Evolutionary conservation across 2,797 vertebrate genomes (phyloP).

Genomic region (Pseudocheirus occidentalis): DNA sequence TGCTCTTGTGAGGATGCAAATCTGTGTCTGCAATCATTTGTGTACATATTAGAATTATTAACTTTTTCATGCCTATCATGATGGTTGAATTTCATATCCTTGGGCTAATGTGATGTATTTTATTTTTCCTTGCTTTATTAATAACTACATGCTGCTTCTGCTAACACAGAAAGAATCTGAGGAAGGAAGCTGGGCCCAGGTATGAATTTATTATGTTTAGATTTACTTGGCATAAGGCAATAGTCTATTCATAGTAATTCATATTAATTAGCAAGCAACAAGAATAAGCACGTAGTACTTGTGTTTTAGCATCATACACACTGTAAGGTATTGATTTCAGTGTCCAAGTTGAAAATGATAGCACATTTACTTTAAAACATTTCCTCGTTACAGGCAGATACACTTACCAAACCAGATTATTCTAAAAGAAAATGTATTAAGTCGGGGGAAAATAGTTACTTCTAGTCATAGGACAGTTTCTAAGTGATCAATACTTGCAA

Average conservation of each 20-base stretch:
- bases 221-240: neutral
- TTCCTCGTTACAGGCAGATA: neutral
- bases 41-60: conserved; percentile 33
- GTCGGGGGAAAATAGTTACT: neutral
- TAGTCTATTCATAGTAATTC: conserved; percentile 5
- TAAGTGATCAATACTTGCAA: neutral
- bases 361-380: neutral
- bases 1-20: neutral
- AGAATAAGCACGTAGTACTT: neutral
- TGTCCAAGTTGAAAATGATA: neutral
- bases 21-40: conserved; percentile 11
- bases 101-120: conserved; percentile 66
- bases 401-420: neutral
- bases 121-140: conserved; percentile 79
- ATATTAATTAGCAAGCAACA: neutral
- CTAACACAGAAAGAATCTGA: conserved; percentile 93
- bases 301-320: neutral
- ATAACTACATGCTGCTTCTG: conserved; percentile 73
- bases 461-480: neutral
- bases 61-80: conserved; percentile 34
- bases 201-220: conserved; percentile 79
- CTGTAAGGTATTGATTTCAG: neutral
- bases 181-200: conserved; percentile 99
- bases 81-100: conserved; percentile 61
- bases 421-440: neutral